Conservation (phyloP, 2,113 vertebrate species). For the Heterocephalus glaber region DNA sequence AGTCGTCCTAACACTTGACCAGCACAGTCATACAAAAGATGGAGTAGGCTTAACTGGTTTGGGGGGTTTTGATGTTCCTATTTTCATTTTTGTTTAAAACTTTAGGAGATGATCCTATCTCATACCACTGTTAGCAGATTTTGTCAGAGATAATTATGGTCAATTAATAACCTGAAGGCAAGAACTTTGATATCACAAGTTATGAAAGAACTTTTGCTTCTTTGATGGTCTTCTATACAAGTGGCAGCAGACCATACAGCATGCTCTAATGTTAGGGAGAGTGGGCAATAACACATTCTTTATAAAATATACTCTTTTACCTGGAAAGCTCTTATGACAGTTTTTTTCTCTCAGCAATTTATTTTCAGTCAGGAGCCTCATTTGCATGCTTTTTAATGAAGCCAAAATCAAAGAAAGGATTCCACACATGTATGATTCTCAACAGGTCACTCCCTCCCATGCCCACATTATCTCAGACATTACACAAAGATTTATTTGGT, state of each 20-base stretch:
- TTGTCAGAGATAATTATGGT: slow-evolving; percentile 30
- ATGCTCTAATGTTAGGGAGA: neutral
- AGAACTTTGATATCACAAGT: neutral
- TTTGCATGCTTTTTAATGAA: neutral
- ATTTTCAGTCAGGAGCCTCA: neutral
- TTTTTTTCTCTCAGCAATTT: neutral
- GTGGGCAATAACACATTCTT: neutral
- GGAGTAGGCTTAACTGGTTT: neutral
- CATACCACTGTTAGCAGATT: neutral
- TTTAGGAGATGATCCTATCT: slow-evolving; percentile 34
- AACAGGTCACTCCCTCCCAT: neutral
- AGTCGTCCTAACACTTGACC: neutral
- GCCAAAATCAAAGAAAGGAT: slow-evolving; percentile 29
- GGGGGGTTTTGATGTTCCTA: neutral
- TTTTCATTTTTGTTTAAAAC: neutral
- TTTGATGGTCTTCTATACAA: neutral
- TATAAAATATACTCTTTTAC: neutral
- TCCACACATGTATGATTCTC: neutral
- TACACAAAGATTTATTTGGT: slow-evolving; percentile 43
- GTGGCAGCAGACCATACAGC: neutral
- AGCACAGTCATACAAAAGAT: neutral
- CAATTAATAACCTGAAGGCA: neutral
- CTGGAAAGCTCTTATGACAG: neutral
- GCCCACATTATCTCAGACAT: neutral
- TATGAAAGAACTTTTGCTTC: neutral